These are phyloP conservation scores for Lordiphosa collinella DNA, from an alignment of 1,140 invertebrate species.

Conservation along the genomic window DNA sequence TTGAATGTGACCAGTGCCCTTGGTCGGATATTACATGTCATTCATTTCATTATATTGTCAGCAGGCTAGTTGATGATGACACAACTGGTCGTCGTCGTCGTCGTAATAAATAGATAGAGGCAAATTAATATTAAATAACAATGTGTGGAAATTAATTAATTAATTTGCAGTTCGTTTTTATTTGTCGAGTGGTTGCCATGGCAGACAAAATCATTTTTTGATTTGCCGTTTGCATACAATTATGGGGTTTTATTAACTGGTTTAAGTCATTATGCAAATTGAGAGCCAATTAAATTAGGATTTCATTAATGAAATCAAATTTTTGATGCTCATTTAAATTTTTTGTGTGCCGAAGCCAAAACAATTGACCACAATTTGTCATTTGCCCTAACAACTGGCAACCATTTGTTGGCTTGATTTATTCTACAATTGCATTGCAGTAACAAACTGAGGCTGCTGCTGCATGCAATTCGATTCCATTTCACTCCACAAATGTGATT, in stretches of 20 bases:
- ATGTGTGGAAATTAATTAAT: slow-evolving; percentile 57
- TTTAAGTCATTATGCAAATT: background rate
- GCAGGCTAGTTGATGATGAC: slow-evolving; percentile 26
- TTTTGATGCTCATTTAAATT: background rate
- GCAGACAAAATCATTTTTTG: slow-evolving; percentile 20
- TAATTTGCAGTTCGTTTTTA: slow-evolving; percentile 25
- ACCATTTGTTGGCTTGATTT: slow-evolving; percentile 62
- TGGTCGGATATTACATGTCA: slow-evolving; percentile 51
- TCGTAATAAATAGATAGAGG: slow-evolving; percentile 5
- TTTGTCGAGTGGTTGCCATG: slow-evolving; percentile 1
- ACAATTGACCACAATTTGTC: slow-evolving; percentile 27
- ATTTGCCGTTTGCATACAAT: background rate
- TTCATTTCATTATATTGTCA: slow-evolving; percentile 71
- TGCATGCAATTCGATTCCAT: background rate
- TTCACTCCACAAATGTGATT: background rate
- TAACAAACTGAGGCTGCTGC: slow-evolving; percentile 37
- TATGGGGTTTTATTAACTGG: background rate
- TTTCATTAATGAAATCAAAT: slow-evolving; percentile 1
- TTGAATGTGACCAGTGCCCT: slow-evolving; percentile 17
- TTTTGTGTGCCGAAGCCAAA: background rate
- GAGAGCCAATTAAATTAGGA: background rate
- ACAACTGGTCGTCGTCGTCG: background rate
- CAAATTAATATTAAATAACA: background rate
- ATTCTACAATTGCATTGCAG: slow-evolving; percentile 56
- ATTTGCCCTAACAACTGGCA: slow-evolving; percentile 23